These are phyloP conservation scores for Dermochelys coriacea DNA, from an alignment of 2,797 vertebrate genomes.

Conservation along the genomic window DNA sequence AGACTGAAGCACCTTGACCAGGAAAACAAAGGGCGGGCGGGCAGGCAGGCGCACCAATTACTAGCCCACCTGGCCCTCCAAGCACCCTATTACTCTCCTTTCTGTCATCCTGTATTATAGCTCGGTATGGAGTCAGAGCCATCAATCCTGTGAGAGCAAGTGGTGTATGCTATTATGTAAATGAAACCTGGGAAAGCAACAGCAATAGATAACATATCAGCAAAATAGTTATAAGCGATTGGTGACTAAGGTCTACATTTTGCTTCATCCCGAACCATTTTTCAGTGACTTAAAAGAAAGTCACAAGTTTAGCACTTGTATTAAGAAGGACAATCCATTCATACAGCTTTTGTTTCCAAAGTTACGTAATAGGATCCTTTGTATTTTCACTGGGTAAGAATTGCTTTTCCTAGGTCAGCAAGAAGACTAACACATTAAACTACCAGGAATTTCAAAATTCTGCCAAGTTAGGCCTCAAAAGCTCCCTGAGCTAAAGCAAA, in stretches of 20 bases:
- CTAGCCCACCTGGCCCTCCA: too few species aligned
- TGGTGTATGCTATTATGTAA: too few species aligned
- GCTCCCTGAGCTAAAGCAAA: not conserved
- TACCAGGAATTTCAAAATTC: constrained; percentile 25
- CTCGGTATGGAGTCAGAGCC: too few species aligned
- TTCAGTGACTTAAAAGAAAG: not conserved
- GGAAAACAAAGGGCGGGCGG: too few species aligned
- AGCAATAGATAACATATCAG: not conserved
- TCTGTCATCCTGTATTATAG: too few species aligned
- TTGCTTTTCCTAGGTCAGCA: constrained; percentile 1
- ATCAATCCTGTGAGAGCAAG: too few species aligned
- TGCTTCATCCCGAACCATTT: not conserved
- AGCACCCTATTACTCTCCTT: too few species aligned
- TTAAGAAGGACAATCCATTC: not conserved
- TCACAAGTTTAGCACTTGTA: not conserved
- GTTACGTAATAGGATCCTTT: not conserved
- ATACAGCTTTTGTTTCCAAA: not conserved
- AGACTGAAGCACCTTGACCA: too few species aligned
- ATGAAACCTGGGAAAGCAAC: too few species aligned
- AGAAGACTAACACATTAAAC: not conserved
- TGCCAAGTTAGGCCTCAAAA: constrained; percentile 43
- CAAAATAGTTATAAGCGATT: not conserved
- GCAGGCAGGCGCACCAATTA: too few species aligned
- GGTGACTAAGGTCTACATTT: not conserved
- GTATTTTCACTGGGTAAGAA: not conserved